Percentiles rank a stretch among this genome's conserved stretches.
Evolutionary conservation across 2,888 invertebrate species (phyloP).

Genomic region (Tenthredo scrophulariae): DNA sequence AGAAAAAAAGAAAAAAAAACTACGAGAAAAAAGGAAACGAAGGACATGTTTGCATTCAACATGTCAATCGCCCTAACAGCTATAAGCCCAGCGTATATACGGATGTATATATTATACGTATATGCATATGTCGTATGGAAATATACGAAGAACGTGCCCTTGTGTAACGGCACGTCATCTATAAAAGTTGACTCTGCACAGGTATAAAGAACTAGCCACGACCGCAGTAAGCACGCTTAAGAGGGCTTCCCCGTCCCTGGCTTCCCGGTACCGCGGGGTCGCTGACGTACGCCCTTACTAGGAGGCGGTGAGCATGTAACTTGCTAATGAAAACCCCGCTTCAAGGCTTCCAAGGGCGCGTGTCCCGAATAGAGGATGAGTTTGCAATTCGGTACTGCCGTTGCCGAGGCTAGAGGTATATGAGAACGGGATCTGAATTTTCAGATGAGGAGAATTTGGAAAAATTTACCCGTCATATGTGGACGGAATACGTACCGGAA

Average conservation of each 20-base stretch:
- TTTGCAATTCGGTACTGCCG: constrained; percentile 36
- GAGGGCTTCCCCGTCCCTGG: constrained; percentile 16
- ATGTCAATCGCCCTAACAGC: neutral
- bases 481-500: constrained; percentile 12
- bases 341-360: constrained; percentile 25
- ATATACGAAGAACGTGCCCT: constrained; percentile 13
- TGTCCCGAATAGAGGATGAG: constrained; percentile 52
- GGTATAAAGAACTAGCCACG: constrained; percentile 44
- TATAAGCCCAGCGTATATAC: neutral
- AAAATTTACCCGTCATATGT: constrained; percentile 6
- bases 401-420: neutral
- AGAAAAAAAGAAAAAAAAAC: neutral
- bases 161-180: constrained; percentile 46
- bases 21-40: neutral
- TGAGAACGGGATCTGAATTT: constrained; percentile 10
- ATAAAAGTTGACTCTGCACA: constrained; percentile 49
- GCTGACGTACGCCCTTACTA: constrained; percentile 33
- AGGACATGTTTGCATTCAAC: neutral
- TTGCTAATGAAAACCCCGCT: constrained; percentile 55
- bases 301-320: constrained; percentile 50
- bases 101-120: neutral
- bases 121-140: constrained; percentile 11
- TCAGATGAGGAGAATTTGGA: constrained; percentile 13
- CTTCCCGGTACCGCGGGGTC: constrained; percentile 1
- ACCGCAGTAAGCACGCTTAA: constrained; percentile 48